Percentiles rank a stretch among this genome's conserved stretches.
Evolutionary conservation across 1,140 invertebrate species (phyloP).

Genomic region (Drosophila setifemur): DNA sequence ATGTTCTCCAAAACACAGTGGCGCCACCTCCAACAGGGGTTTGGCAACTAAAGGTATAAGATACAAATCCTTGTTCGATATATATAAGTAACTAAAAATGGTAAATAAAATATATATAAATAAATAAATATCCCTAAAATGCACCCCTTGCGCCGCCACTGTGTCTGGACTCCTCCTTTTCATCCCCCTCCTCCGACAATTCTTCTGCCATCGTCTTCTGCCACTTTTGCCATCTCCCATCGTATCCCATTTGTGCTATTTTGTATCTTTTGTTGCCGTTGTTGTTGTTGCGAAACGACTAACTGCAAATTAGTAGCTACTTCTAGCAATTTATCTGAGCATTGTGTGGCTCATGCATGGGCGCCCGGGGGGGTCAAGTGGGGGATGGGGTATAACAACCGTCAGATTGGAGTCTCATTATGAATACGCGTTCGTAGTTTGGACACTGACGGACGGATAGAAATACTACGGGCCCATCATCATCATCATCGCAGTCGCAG

Average conservation of each 20-base stretch:
- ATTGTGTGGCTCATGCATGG: constrained; percentile 33
- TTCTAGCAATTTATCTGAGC: constrained; percentile 73
- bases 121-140: no score
- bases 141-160: no score
- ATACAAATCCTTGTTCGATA: no score
- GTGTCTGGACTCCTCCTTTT: background rate
- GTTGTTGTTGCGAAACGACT: constrained; percentile 54
- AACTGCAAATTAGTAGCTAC: constrained; percentile 77
- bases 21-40: background rate
- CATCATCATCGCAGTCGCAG: constrained; percentile 5
- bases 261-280: constrained; percentile 8
- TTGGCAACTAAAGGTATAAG: no score
- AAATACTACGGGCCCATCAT: constrained; percentile 7
- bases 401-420: constrained; percentile 63
- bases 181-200: background rate
- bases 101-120: no score
- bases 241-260: constrained; percentile 22
- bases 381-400: constrained; percentile 5
- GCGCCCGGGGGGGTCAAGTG: background rate
- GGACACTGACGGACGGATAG: background rate
- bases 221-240: constrained; percentile 21
- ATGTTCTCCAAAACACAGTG: constrained; percentile 13
- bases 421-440: constrained; percentile 46
- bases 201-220: background rate
- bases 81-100: no score